A percentile compares a stretch with the other conserved stretches of the same genome.
phyloP scores from a whole-genome alignment of 2,797 vertebrate genomes.

The Danio tinwini region DNA sequence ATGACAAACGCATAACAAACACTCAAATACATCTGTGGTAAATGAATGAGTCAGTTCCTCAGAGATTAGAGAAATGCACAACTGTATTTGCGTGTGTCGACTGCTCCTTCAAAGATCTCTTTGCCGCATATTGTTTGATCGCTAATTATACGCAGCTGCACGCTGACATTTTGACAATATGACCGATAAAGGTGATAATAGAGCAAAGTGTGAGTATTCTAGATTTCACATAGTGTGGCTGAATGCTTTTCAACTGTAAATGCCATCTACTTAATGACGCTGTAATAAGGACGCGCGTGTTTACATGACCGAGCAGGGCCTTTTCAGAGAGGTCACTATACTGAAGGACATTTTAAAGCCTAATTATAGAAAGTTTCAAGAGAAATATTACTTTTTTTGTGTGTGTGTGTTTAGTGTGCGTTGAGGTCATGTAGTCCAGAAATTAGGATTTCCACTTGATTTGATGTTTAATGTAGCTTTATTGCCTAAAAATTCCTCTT shows the following conservation, averaged over 20 bases:
- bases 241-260: constrained; percentile 24
- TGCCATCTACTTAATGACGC: constrained; percentile 7
- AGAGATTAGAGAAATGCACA: constrained; percentile 36
- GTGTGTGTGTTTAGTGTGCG: neutral
- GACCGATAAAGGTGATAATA: constrained; percentile 24
- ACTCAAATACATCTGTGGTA: constrained; percentile 38
- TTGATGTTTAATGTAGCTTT: neutral
- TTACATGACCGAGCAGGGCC: neutral
- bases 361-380: neutral
- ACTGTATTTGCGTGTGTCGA: constrained; percentile 29
- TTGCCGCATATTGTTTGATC: constrained; percentile 25
- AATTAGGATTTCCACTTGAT: neutral
- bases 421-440: neutral
- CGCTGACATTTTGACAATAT: constrained; percentile 12
- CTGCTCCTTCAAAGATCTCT: constrained; percentile 15
- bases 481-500: too few species aligned
- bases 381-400: neutral
- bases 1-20: constrained; percentile 36
- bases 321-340: neutral
- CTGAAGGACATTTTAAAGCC: neutral
- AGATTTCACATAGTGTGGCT: neutral
- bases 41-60: constrained; percentile 35
- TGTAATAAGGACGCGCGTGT: neutral
- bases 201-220: constrained; percentile 1
- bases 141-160: constrained; percentile 16